Percentiles rank a stretch among this genome's conserved stretches.
Evolutionary conservation across 2,888 invertebrate genomes (phyloP).

Genomic region (Xanthostigma xanthostigma): DNA sequence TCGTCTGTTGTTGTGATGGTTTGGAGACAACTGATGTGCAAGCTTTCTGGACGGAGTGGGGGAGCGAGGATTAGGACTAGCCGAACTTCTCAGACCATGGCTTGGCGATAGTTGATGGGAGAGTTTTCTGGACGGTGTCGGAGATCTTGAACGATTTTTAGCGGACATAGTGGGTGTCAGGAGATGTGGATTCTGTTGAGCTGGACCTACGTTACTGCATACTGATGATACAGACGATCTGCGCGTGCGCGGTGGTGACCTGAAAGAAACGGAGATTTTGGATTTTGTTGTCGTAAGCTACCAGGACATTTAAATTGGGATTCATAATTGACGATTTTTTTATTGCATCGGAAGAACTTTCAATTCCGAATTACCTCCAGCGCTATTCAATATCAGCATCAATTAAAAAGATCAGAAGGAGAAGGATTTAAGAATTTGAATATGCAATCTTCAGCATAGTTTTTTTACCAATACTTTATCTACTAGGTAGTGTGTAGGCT

Average conservation of each 20-base stretch:
- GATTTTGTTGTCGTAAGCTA: no score
- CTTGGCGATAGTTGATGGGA: conserved; percentile 25
- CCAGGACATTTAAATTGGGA: no score
- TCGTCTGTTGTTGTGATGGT: conserved; percentile 16
- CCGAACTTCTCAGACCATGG: conserved; percentile 8
- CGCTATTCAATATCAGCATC: no score
- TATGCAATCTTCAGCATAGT: no score
- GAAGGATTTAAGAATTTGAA: no score
- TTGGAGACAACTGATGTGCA: conserved; percentile 25
- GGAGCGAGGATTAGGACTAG: conserved; percentile 18
- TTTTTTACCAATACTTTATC: no score
- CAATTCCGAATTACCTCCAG: no score
- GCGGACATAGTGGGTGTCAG: conserved; percentile 15
- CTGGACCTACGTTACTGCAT: conserved; percentile 25
- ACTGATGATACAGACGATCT: conserved; percentile 33
- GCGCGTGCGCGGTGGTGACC: conserved; percentile 34
- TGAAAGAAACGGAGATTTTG: conserved; percentile 12
- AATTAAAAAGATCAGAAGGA: no score
- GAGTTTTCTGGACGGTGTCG: conserved; percentile 27
- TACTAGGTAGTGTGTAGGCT: no score
- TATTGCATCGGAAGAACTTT: no score
- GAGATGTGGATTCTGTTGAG: conserved; percentile 16
- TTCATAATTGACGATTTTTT: no score
- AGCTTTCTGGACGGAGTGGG: conserved; percentile 28
- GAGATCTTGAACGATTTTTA: conserved; percentile 23